Conservation (phyloP, 2,797 vertebrate species). For the Hemitrygon akajei region DNA sequence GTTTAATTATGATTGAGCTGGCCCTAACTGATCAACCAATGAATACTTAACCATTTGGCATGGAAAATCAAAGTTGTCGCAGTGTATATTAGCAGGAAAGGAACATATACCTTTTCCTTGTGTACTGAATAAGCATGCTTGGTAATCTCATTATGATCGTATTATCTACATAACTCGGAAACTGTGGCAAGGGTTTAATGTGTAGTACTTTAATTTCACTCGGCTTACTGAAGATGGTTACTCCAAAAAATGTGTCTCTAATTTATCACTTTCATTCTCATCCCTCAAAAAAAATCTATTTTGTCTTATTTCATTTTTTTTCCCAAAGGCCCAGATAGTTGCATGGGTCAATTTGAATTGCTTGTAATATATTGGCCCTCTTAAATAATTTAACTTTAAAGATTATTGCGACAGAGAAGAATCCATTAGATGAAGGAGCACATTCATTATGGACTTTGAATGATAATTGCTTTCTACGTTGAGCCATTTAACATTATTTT, state of each 20-base stretch:
- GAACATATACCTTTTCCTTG: not conserved
- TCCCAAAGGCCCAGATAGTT: not conserved
- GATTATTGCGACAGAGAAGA: not conserved
- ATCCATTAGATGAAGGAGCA: not conserved
- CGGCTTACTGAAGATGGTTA: not conserved
- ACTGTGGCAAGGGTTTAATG: not conserved
- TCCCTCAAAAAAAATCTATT: not conserved
- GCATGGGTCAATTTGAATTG: not conserved
- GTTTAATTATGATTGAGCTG: not conserved
- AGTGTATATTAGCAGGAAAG: not conserved
- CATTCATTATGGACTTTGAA: not conserved
- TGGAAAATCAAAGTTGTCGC: not conserved
- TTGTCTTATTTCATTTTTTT: not conserved
- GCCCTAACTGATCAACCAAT: not conserved
- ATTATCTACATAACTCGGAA: not conserved
- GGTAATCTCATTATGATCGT: not conserved
- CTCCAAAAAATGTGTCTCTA: not conserved
- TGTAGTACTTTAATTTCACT: not conserved
- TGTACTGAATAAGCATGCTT: not conserved
- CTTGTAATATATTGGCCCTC: not conserved
- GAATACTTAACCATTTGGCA: not conserved
- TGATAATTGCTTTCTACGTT: not conserved
- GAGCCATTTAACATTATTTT: not conserved
- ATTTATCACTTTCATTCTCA: not conserved
- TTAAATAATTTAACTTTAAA: conserved; percentile 7